These are phyloP conservation scores for Limosa lapponica DNA, from an alignment of 2,797 vertebrate species.

Conservation along the genomic window DNA sequence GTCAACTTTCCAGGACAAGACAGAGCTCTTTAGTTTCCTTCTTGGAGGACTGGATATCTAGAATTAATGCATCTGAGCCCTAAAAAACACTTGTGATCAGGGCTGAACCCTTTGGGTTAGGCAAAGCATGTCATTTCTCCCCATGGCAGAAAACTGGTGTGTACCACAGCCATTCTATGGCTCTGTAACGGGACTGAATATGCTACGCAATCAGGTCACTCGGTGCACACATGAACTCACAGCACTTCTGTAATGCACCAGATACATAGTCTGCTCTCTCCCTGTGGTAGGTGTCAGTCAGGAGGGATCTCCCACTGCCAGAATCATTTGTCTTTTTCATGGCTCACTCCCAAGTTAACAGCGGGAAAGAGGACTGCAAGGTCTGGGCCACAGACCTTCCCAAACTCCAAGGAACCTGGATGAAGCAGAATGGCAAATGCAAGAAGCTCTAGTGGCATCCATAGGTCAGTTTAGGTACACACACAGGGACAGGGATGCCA, in stretches of 20 bases:
- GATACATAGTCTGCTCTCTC: neutral
- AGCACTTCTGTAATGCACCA: neutral
- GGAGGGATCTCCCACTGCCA: neutral
- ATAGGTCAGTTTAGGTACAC: neutral
- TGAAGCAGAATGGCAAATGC: neutral
- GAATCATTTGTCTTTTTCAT: slow-evolving; percentile 31
- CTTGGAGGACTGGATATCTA: neutral
- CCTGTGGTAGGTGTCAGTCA: neutral
- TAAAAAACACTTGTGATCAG: neutral
- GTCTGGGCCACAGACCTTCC: neutral
- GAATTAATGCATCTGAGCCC: neutral
- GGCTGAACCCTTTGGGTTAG: neutral
- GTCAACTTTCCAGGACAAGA: neutral
- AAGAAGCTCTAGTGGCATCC: neutral
- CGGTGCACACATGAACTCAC: rapidly evolving
- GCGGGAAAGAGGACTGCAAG: neutral
- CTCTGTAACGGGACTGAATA: neutral
- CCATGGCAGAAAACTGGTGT: rapidly evolving
- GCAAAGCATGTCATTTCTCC: neutral
- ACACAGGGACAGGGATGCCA: neutral
- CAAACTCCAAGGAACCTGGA: neutral
- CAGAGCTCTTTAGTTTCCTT: neutral
- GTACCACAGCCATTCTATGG: rapidly evolving
- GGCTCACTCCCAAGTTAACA: neutral
- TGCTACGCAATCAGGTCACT: neutral